A percentile compares a stretch with the other conserved stretches of the same genome.
Evolutionary conservation across 1,140 invertebrate species (phyloP).

Genomic region (Drosophila melanogaster): DNA sequence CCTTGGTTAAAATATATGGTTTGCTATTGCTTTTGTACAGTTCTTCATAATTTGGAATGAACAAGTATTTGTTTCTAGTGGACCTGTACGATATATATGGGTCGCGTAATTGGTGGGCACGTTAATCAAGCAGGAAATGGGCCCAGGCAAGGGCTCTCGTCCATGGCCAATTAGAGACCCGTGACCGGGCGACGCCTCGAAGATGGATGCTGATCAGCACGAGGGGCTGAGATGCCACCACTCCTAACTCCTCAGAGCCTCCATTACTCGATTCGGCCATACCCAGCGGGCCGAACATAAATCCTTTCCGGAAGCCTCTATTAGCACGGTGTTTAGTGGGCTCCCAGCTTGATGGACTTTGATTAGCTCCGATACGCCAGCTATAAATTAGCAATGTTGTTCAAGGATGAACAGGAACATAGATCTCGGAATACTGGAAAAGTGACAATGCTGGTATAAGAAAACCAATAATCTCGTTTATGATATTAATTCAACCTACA

Average conservation of each 20-base stretch:
- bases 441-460: too few relatives aligned
- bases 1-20: too few relatives aligned
- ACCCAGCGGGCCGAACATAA: constrained; percentile 55
- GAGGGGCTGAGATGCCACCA: constrained; percentile 22
- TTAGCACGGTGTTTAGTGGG: constrained; percentile 68
- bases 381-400: constrained; percentile 50
- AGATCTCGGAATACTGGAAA: neutral
- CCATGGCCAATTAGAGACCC: constrained; percentile 72
- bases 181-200: constrained; percentile 64
- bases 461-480: too few relatives aligned
- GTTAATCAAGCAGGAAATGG: constrained; percentile 72
- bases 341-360: constrained; percentile 66
- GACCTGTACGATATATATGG: constrained; percentile 61
- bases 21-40: too few relatives aligned
- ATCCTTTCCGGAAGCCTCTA: constrained; percentile 66
- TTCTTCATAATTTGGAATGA: too few relatives aligned
- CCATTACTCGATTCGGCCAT: constrained; percentile 12
- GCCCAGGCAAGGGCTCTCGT: constrained; percentile 22
- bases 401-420: neutral
- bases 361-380: constrained; percentile 57
- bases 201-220: constrained; percentile 76
- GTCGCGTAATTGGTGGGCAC: constrained; percentile 80
- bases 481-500: too few relatives aligned
- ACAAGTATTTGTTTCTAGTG: neutral
- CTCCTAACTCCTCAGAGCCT: neutral